A percentile compares a stretch with the other conserved stretches of the same genome.
Evolutionary conservation across 2,888 invertebrate species (phyloP).

Genomic region (Hydraecia micacea): DNA sequence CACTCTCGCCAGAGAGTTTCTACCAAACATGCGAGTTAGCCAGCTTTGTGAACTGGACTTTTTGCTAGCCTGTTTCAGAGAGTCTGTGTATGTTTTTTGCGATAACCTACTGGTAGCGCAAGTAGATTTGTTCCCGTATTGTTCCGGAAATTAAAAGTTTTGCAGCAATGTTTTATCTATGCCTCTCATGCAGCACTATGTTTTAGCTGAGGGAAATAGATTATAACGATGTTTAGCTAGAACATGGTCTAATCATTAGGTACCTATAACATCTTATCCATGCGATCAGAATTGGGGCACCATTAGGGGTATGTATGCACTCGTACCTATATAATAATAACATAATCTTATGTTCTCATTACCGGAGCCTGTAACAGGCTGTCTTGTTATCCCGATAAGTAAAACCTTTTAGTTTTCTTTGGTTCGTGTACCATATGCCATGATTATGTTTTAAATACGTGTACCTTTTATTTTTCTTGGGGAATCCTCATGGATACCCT

Average conservation of each 20-base stretch:
- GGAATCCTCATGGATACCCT: background rate
- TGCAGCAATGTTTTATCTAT: constrained; percentile 20
- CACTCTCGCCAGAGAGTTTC: constrained; percentile 10
- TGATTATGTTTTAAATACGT: constrained; percentile 27
- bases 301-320: background rate
- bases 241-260: constrained; percentile 3
- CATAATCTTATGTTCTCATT: constrained; percentile 37
- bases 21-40: constrained; percentile 45
- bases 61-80: constrained; percentile 44
- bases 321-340: constrained; percentile 7
- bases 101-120: constrained; percentile 29
- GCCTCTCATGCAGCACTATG: background rate
- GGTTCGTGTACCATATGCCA: background rate
- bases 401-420: constrained; percentile 23
- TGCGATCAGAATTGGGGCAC: constrained; percentile 6
- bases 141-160: constrained; percentile 38
- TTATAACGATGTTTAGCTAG: background rate
- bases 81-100: constrained; percentile 33
- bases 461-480: background rate
- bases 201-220: background rate
- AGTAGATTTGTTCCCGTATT: constrained; percentile 35
- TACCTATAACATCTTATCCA: constrained; percentile 18
- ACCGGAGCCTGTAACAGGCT: constrained; percentile 18
- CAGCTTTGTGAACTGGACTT: constrained; percentile 47
- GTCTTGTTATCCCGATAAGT: constrained; percentile 43